A percentile compares a stretch with the other conserved stretches of the same genome.
phyloP scores from a whole-genome alignment of 2,113 vertebrate species.

The Hyaena hyaena region DNA sequence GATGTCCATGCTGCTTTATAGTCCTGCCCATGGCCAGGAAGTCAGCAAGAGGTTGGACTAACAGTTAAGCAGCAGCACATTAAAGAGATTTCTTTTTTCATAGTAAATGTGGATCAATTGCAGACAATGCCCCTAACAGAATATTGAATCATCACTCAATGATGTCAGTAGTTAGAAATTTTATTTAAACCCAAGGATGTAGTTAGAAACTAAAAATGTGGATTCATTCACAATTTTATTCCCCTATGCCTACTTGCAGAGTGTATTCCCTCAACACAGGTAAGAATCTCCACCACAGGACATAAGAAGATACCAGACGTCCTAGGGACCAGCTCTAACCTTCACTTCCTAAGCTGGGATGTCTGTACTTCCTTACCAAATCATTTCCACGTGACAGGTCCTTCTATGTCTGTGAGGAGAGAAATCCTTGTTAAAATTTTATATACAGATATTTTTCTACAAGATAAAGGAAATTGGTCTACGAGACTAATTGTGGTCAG shows the following conservation, averaged over 20 bases:
- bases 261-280: no score
- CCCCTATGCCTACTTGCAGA: accelerated
- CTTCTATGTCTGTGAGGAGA: background rate
- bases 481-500: background rate
- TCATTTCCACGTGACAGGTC: background rate
- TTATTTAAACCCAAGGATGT: background rate
- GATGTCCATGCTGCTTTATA: background rate
- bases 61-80: background rate
- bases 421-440: background rate
- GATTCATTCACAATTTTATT: background rate
- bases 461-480: background rate
- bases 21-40: background rate
- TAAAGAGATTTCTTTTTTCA: background rate
- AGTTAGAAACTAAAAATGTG: background rate
- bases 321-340: no score
- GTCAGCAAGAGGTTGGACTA: background rate
- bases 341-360: background rate
- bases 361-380: background rate
- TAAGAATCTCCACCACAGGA: background rate
- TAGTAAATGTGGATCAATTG: accelerated
- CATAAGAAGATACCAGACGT: background rate
- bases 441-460: background rate
- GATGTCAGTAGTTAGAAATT: background rate
- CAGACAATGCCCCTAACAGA: background rate
- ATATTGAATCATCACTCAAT: background rate